Percentiles rank a stretch among this genome's conserved stretches.
Conservation (phyloP, 1,140 invertebrate species). For the Mactra quadrangularis region DNA sequence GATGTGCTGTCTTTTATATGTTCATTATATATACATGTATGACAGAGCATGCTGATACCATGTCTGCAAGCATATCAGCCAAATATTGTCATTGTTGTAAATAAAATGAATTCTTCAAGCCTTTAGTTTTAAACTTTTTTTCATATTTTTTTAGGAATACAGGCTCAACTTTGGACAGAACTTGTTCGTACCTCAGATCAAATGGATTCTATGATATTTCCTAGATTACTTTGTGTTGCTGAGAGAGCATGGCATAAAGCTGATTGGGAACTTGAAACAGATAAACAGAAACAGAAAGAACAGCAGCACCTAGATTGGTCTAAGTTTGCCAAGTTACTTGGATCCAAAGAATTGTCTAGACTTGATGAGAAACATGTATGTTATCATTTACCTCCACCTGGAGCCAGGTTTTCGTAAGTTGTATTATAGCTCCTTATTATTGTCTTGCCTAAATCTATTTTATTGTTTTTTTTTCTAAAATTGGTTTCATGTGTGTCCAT, state of each 20-base stretch:
- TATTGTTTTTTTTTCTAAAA: background rate
- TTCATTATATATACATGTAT: too few relatives aligned
- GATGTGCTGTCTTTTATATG: too few relatives aligned
- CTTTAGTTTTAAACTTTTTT: too few relatives aligned
- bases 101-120: too few relatives aligned
- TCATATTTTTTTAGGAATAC: slow-evolving; percentile 68
- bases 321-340: slow-evolving; percentile 70
- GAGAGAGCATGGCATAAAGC: slow-evolving; percentile 78
- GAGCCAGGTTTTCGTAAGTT: slow-evolving; percentile 64
- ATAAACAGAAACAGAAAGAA: slow-evolving; percentile 37
- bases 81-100: too few relatives aligned
- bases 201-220: slow-evolving; percentile 77
- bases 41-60: too few relatives aligned
- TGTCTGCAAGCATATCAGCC: too few relatives aligned
- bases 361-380: slow-evolving; percentile 67
- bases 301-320: slow-evolving; percentile 68
- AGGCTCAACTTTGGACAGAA: slow-evolving; percentile 78
- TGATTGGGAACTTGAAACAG: slow-evolving; percentile 69
- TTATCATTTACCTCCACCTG: slow-evolving; percentile 77
- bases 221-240: slow-evolving; percentile 76
- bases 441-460: background rate
- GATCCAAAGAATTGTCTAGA: slow-evolving; percentile 72
- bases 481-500: background rate
- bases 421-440: too few relatives aligned
- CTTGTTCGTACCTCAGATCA: slow-evolving; percentile 71